These are phyloP conservation scores for Carterocephalus palaemon DNA, from an alignment of 2,888 invertebrate species.

Conservation along the genomic window DNA sequence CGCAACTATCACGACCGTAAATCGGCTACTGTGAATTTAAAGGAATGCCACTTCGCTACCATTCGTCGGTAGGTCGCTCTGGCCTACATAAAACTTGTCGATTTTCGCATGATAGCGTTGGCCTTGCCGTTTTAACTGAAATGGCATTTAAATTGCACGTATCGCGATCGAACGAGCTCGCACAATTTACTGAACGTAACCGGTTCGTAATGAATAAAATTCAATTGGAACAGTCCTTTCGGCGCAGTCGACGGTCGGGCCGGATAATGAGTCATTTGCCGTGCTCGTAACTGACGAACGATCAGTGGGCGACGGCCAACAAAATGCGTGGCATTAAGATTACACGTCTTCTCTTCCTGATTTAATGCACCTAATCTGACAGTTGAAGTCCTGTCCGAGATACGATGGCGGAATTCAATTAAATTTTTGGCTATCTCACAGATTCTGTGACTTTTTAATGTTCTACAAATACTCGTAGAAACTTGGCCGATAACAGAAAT, in stretches of 20 bases:
- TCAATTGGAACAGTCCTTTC: slow-evolving; percentile 38
- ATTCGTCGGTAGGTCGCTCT: no score
- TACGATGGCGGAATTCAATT: no score
- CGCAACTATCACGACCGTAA: slow-evolving; percentile 68
- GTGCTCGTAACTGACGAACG: slow-evolving; percentile 14
- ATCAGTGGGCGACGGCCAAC: slow-evolving; percentile 8
- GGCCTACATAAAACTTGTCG: slow-evolving; percentile 69
- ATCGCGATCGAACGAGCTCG: slow-evolving; percentile 50
- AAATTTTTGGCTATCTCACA: no score
- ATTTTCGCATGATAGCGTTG: slow-evolving; percentile 69
- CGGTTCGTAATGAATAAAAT: slow-evolving; percentile 60
- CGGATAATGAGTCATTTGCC: slow-evolving; percentile 51
- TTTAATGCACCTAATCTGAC: slow-evolving; percentile 5
- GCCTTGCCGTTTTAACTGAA: slow-evolving; percentile 64
- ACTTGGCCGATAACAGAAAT: no score
- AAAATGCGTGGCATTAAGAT: slow-evolving; percentile 32
- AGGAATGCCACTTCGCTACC: slow-evolving; percentile 61
- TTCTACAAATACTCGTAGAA: no score
- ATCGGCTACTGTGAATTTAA: slow-evolving; percentile 64
- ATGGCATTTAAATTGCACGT: slow-evolving; percentile 68
- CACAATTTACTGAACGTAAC: slow-evolving; percentile 59
- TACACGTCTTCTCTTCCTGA: slow-evolving; percentile 35
- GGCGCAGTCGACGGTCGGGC: slow-evolving; percentile 40
- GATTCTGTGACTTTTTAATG: no score
- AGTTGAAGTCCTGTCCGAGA: not conserved